A percentile compares a stretch with the other conserved stretches of the same genome.
phyloP scores from a whole-genome alignment of 2,888 invertebrate genomes.

The Drosophila limbata region DNA sequence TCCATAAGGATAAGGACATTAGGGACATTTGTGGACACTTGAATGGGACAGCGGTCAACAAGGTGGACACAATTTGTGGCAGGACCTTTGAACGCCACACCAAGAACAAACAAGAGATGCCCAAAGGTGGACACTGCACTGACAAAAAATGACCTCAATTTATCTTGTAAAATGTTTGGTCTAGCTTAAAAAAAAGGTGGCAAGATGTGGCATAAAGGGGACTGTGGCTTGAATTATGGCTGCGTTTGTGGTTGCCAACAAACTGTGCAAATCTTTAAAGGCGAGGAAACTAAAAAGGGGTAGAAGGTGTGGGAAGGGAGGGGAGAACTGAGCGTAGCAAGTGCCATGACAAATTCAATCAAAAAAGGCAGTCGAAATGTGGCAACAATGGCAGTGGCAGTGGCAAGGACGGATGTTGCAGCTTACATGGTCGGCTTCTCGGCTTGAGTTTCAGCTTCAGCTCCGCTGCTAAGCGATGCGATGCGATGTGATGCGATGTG shows the following conservation, averaged over 20 bases:
- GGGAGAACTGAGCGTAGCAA: slow-evolving; percentile 30
- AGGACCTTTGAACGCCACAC: slow-evolving; percentile 57
- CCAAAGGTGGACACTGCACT: slow-evolving; percentile 64
- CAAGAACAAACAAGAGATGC: slow-evolving; percentile 52
- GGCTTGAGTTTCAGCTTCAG: slow-evolving; percentile 43
- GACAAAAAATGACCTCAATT: slow-evolving; percentile 85
- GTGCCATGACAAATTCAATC: slow-evolving; percentile 75
- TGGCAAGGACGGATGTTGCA: slow-evolving; percentile 58
- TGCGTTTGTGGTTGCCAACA: slow-evolving; percentile 44
- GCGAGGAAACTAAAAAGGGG: slow-evolving; percentile 10
- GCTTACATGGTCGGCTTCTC: slow-evolving; percentile 49
- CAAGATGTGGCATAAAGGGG: not conserved
- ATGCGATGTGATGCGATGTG: slow-evolving; percentile 48
- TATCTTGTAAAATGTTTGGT: slow-evolving; percentile 78
- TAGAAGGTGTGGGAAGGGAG: not conserved
- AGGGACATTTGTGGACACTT: slow-evolving; percentile 82
- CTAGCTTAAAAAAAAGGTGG: slow-evolving; percentile 14
- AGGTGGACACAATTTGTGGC: slow-evolving; percentile 75
- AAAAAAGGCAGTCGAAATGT: slow-evolving; percentile 46
- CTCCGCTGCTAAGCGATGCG: slow-evolving; percentile 50
- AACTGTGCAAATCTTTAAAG: slow-evolving; percentile 57
- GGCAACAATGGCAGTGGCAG: slow-evolving; percentile 37
- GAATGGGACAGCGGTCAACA: slow-evolving; percentile 73
- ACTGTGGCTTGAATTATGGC: slow-evolving; percentile 64
- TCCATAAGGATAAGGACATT: slow-evolving; percentile 81